Percentiles rank a stretch among this genome's conserved stretches.
Evolutionary conservation across 2,888 invertebrate genomes (phyloP).

Genomic region (Parelbella ahira): DNA sequence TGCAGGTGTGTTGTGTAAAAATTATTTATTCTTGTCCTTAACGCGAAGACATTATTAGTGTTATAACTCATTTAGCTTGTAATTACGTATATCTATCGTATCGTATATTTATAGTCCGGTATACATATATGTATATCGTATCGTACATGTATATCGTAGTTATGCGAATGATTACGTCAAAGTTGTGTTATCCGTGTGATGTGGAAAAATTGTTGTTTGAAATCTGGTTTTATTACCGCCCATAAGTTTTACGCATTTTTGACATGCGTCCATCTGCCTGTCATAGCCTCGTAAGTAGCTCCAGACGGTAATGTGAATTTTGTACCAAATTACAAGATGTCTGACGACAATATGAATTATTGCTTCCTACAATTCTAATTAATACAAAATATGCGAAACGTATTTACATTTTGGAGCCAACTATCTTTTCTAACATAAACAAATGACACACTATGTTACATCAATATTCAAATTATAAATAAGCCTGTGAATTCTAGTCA

Average conservation of each 20-base stretch:
- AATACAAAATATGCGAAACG: conserved; percentile 19
- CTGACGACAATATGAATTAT: conserved; percentile 24
- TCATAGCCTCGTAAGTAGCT: conserved; percentile 20
- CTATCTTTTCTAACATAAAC: conserved; percentile 9
- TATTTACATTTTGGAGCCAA: conserved; percentile 12
- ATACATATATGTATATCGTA: too few species aligned
- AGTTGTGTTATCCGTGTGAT: too few species aligned
- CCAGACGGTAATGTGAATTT: conserved; percentile 11
- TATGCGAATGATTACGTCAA: too few species aligned
- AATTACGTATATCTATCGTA: too few species aligned
- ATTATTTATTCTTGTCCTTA: too few species aligned
- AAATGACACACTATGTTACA: conserved; percentile 5
- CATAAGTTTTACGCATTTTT: conserved; percentile 21
- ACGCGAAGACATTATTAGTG: too few species aligned
- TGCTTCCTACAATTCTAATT: conserved; percentile 24
- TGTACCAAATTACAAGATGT: conserved; percentile 19
- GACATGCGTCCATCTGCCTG: conserved; percentile 23
- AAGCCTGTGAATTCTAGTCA: too few species aligned
- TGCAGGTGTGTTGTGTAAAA: too few species aligned
- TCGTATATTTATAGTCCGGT: too few species aligned
- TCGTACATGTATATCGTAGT: too few species aligned
- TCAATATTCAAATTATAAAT: too few species aligned
- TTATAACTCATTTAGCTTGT: too few species aligned
- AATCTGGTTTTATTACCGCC: conserved; percentile 15
- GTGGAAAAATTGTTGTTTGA: conserved; percentile 15